Percentiles rank a stretch among this genome's conserved stretches.
These are phyloP conservation scores for Vanessa atalanta DNA, from an alignment of 1,140 invertebrate genomes.

Conservation along the genomic window DNA sequence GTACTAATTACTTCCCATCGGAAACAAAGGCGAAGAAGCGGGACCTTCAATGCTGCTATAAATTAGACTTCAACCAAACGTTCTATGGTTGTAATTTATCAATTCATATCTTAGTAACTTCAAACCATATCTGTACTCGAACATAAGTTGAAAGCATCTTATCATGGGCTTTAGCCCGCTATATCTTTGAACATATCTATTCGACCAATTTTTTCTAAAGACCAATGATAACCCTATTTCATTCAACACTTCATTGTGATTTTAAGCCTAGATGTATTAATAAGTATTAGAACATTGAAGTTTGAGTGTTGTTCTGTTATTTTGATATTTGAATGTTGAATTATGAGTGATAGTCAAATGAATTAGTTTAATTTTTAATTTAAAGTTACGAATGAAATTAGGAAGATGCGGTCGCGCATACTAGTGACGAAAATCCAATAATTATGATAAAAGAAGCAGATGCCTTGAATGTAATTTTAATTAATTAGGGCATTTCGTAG, in stretches of 20 bases:
- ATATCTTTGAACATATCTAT: constrained; percentile 75
- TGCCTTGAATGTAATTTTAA: constrained; percentile 78
- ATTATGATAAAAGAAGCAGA: constrained; percentile 74
- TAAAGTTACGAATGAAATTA: constrained; percentile 79
- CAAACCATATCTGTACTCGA: constrained; percentile 67
- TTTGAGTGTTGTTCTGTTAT: constrained; percentile 73
- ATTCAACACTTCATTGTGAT: constrained; percentile 76
- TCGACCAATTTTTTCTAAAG: constrained; percentile 76
- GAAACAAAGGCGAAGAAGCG: constrained; percentile 63
- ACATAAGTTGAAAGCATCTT: constrained; percentile 59
- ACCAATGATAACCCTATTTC: constrained; percentile 68
- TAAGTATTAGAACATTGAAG: constrained; percentile 79
- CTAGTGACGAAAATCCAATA: constrained; percentile 82
- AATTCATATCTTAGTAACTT: constrained; percentile 44
- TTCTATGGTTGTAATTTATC: constrained; percentile 63
- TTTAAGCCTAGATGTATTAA: constrained; percentile 77
- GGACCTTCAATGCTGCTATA: constrained; percentile 64
- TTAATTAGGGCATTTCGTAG: constrained; percentile 77
- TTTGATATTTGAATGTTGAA: constrained; percentile 64
- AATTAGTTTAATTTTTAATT: constrained; percentile 79
- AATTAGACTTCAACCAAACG: constrained; percentile 59
- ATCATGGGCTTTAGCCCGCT: constrained; percentile 56
- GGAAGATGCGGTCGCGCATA: constrained; percentile 81
- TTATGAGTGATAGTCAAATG: constrained; percentile 78
- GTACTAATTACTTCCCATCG: constrained; percentile 82